These are phyloP conservation scores for Athalia circularis DNA, from an alignment of 2,888 invertebrate species.

Conservation along the genomic window DNA sequence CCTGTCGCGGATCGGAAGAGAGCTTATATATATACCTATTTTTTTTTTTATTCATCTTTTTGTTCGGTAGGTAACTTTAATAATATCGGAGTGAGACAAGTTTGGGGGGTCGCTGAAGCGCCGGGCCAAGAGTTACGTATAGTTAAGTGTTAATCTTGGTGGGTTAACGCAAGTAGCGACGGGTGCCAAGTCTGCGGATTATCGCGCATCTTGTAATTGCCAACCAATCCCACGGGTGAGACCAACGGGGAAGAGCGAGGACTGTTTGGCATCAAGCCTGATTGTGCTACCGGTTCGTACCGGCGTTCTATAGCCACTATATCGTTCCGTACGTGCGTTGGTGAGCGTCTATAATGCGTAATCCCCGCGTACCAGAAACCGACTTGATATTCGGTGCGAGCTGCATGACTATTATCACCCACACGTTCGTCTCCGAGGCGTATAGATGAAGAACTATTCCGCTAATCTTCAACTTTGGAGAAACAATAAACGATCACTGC, in stretches of 20 bases:
- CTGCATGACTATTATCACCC: slow-evolving; percentile 49
- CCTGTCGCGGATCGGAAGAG: slow-evolving; percentile 5
- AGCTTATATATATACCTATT: slow-evolving; percentile 1
- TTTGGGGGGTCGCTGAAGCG: slow-evolving; percentile 25
- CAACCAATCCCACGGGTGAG: slow-evolving; percentile 70
- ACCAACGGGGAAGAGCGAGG: slow-evolving; percentile 57
- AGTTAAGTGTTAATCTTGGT: slow-evolving; percentile 73
- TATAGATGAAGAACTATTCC: too few relatives aligned
- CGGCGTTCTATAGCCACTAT: slow-evolving; percentile 51
- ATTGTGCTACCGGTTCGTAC: slow-evolving; percentile 65
- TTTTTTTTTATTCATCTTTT: slow-evolving; percentile 17
- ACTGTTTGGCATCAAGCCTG: slow-evolving; percentile 73
- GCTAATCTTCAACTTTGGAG: too few relatives aligned
- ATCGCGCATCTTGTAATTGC: slow-evolving; percentile 74
- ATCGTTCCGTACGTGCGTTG: slow-evolving; percentile 23
- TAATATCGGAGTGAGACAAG: slow-evolving; percentile 41
- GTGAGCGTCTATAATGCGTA: slow-evolving; percentile 25
- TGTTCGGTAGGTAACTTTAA: slow-evolving; percentile 35
- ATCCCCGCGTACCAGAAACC: slow-evolving; percentile 44
- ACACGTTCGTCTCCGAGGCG: background rate
- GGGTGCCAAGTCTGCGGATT: slow-evolving; percentile 73
- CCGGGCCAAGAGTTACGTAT: slow-evolving; percentile 68
- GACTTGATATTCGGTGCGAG: slow-evolving; percentile 51
- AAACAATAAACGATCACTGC: too few relatives aligned
- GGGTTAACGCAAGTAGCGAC: slow-evolving; percentile 70